Conservation (phyloP, 2,113 vertebrate genomes). For the Neogale vison region DNA sequence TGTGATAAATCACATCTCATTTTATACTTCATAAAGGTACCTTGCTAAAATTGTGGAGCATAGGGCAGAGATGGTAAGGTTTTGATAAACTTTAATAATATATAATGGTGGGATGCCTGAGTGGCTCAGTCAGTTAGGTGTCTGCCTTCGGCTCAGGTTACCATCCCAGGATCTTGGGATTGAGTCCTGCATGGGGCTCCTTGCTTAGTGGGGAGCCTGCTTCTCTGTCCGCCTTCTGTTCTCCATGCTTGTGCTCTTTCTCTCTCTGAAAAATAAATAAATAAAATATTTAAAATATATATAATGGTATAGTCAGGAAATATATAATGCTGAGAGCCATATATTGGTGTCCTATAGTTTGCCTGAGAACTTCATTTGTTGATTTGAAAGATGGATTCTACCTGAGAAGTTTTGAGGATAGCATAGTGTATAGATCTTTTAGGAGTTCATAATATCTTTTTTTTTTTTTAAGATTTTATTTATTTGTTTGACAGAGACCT, state of each 20-base stretch:
- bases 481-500: too few species aligned
- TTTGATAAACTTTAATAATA: constrained; percentile 38
- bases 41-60: constrained; percentile 31
- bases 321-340: neutral
- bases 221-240: neutral
- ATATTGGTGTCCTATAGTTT: constrained; percentile 1
- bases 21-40: constrained; percentile 2
- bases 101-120: neutral
- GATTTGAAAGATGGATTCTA: constrained; percentile 20
- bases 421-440: neutral
- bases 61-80: neutral
- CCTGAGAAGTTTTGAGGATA: constrained; percentile 29
- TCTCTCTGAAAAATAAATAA: neutral
- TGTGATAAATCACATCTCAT: neutral
- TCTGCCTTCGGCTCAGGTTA: neutral
- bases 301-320: too few species aligned
- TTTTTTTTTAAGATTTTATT: too few species aligned
- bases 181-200: neutral
- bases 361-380: neutral
- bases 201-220: neutral
- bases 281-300: neutral
- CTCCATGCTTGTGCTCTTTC: neutral
- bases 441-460: neutral
- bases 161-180: neutral
- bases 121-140: neutral